Conservation (phyloP, 2,797 vertebrate genomes). For the Malurus splendens region DNA sequence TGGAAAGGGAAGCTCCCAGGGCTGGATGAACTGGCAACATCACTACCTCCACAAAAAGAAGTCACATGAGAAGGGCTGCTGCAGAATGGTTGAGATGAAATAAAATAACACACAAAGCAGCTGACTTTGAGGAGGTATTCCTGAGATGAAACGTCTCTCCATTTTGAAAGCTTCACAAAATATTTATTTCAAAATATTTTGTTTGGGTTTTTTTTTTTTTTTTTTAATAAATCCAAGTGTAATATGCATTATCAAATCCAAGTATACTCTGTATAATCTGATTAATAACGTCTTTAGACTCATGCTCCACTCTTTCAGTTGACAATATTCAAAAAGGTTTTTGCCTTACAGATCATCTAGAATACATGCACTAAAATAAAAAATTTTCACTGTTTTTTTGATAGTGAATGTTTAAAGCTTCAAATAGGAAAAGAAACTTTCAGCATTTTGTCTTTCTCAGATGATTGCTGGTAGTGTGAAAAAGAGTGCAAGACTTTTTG, state of each 20-base stretch:
- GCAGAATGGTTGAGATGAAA: neutral
- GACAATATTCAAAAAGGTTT: neutral
- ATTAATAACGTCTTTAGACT: neutral
- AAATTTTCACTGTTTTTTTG: neutral
- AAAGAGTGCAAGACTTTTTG: neutral
- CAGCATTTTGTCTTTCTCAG: neutral
- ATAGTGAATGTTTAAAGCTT: neutral
- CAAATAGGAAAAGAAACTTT: neutral
- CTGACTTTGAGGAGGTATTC: neutral
- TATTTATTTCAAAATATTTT: neutral
- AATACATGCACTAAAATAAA: neutral
- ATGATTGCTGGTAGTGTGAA: neutral
- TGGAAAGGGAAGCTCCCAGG: neutral
- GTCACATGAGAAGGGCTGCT: neutral
- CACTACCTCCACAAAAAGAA: neutral
- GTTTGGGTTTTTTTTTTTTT: neutral
- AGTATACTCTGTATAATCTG: rapidly evolving
- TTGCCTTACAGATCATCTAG: neutral
- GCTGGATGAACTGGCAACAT: neutral
- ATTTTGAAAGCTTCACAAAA: neutral
- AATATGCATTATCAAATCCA: neutral
- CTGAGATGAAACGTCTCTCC: neutral
- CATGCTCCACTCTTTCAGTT: rapidly evolving
- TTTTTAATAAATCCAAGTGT: neutral
- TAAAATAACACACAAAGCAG: neutral